These are phyloP conservation scores for Epizoanthus illoricatus DNA, from an alignment of 92 coral and sea anemone species.

Conservation along the genomic window DNA sequence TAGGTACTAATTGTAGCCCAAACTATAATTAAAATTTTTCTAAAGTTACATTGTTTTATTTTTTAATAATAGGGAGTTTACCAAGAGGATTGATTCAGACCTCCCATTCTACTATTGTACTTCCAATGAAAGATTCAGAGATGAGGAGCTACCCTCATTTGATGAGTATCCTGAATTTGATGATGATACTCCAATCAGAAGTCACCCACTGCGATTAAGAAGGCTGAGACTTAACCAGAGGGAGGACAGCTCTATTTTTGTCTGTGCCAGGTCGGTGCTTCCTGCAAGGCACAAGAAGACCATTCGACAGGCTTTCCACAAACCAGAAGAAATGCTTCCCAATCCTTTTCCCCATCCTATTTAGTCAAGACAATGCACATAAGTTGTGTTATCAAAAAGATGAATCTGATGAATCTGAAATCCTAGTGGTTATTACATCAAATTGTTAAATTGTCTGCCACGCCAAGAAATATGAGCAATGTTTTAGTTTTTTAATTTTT, in stretches of 20 bases:
- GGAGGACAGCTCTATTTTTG: conserved; percentile 46
- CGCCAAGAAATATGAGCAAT: too few relatives aligned
- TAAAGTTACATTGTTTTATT: not conserved
- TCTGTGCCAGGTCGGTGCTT: conserved; percentile 25
- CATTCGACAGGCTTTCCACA: conserved; percentile 33
- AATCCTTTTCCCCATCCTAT: not conserved
- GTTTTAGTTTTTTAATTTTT: too few relatives aligned
- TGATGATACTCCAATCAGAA: not conserved
- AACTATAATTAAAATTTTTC: too few relatives aligned
- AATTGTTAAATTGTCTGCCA: too few relatives aligned
- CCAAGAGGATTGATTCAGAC: conserved; percentile 1
- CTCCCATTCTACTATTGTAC: conserved; percentile 18
- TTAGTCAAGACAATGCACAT: not conserved
- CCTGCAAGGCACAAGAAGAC: conserved; percentile 32
- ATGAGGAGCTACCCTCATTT: conserved; percentile 35
- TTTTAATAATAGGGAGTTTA: conserved; percentile 12
- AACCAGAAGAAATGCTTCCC: conserved; percentile 38
- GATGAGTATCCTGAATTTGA: conserved; percentile 34
- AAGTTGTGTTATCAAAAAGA: too few relatives aligned
- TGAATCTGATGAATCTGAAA: too few relatives aligned
- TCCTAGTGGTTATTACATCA: too few relatives aligned
- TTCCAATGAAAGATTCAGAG: conserved; percentile 6
- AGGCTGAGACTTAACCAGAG: conserved; percentile 37
- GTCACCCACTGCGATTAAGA: conserved; percentile 17
- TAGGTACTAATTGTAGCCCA: too few relatives aligned